These are phyloP conservation scores for Diachasma alloeum DNA, from an alignment of 1,140 invertebrate genomes.

Conservation along the genomic window DNA sequence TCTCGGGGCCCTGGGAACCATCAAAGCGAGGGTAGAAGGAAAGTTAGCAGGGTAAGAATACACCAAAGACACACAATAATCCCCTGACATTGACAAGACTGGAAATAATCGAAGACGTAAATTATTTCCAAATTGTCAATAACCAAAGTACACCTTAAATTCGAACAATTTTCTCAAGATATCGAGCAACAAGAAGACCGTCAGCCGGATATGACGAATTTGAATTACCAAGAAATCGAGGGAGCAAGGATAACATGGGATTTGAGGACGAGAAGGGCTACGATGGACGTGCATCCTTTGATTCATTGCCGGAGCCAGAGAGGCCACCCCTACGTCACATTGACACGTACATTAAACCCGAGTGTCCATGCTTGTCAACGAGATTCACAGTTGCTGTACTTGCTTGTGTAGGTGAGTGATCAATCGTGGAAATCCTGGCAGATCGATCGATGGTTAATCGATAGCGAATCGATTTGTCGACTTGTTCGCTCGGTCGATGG, in stretches of 20 bases:
- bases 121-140: too few relatives aligned
- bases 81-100: not conserved
- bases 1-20: slow-evolving; percentile 56
- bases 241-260: slow-evolving; percentile 65
- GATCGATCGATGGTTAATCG: too few relatives aligned
- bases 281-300: slow-evolving; percentile 71
- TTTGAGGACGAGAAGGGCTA: slow-evolving; percentile 64
- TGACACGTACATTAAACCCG: slow-evolving; percentile 86
- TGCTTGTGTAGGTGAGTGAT: slow-evolving; percentile 76
- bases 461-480: too few relatives aligned
- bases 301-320: slow-evolving; percentile 75
- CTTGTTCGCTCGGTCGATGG: too few relatives aligned
- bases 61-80: not conserved
- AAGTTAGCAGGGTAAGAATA: slow-evolving; percentile 55
- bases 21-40: slow-evolving; percentile 54
- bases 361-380: slow-evolving; percentile 87
- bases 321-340: slow-evolving; percentile 85
- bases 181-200: slow-evolving; percentile 38
- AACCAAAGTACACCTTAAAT: too few relatives aligned
- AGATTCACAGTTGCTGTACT: slow-evolving; percentile 88
- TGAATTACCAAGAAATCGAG: slow-evolving; percentile 64
- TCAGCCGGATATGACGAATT: slow-evolving; percentile 70
- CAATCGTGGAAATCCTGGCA: not conserved
- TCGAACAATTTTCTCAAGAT: not conserved
- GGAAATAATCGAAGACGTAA: too few relatives aligned